Evolutionary conservation across 2,113 vertebrate species (phyloP).

Genomic region (Cinclus mexicanus): DNA sequence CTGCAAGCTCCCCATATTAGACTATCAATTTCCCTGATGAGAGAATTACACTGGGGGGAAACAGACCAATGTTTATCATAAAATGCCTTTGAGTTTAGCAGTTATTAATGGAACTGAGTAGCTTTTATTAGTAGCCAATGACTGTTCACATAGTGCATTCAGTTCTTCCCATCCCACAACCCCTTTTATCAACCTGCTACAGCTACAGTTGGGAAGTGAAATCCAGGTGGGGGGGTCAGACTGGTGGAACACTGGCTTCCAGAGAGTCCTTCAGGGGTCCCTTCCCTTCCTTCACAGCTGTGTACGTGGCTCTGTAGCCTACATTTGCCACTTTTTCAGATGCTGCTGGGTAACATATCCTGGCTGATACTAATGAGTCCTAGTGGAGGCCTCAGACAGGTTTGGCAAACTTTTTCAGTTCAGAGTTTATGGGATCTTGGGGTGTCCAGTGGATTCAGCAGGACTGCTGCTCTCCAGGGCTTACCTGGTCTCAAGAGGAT

Average conservation of each 20-base stretch:
- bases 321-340: neutral
- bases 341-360: neutral
- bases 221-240: accelerated
- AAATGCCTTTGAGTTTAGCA: neutral
- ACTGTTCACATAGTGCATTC: neutral
- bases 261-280: neutral
- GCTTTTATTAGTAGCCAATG: neutral
- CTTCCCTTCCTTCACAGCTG: neutral
- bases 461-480: neutral
- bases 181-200: accelerated
- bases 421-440: neutral
- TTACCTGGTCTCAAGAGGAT: neutral
- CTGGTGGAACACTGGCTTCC: neutral
- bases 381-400: neutral
- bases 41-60: accelerated
- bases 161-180: neutral
- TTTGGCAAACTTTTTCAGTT: neutral
- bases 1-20: neutral
- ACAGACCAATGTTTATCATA: neutral
- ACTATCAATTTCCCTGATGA: neutral
- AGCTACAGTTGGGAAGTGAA: neutral
- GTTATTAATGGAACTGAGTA: neutral
- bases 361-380: neutral
- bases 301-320: neutral
- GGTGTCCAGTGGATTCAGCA: neutral